Percentiles rank a stretch among this genome's conserved stretches.
Evolutionary conservation across 2,888 invertebrate species (phyloP).

Genomic region (Tachystola acroxantha): DNA sequence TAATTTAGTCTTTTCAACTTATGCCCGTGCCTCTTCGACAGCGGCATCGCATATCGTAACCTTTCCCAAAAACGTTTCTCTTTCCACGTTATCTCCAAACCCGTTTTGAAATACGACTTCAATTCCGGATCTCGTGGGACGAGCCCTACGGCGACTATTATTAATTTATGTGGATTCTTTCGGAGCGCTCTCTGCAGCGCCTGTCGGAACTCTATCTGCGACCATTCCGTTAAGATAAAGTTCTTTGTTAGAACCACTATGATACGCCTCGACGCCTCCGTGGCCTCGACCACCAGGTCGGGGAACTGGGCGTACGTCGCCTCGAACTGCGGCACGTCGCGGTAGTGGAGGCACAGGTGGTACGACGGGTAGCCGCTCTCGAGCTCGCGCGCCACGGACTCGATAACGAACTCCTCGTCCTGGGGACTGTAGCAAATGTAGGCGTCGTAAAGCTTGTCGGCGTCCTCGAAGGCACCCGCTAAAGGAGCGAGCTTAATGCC

Average conservation of each 20-base stretch:
- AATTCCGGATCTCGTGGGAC: constrained; percentile 92
- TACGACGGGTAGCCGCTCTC: constrained; percentile 89
- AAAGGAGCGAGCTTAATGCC: constrained; percentile 89
- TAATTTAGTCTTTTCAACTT: constrained; percentile 81
- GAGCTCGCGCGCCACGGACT: constrained; percentile 89
- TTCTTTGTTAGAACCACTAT: constrained; percentile 92
- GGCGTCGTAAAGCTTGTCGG: constrained; percentile 94
- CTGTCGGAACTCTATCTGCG: constrained; percentile 92
- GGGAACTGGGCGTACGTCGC: constrained; percentile 84
- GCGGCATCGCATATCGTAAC: constrained; percentile 92
- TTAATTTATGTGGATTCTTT: constrained; percentile 90
- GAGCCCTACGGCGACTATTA: constrained; percentile 88
- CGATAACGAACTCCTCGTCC: constrained; percentile 93
- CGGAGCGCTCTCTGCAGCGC: constrained; percentile 93
- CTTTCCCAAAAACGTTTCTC: constrained; percentile 97
- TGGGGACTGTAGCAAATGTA: constrained; percentile 96
- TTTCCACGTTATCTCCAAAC: constrained; percentile 91
- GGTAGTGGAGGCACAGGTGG: constrained; percentile 91
- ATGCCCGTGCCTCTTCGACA: constrained; percentile 81
- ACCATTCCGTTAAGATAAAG: constrained; percentile 95
- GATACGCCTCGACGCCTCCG: constrained; percentile 91
- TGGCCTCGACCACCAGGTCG: constrained; percentile 89
- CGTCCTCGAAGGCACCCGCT: constrained; percentile 84
- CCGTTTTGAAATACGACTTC: constrained; percentile 91
- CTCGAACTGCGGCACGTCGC: constrained; percentile 87